Evolutionary conservation across 2,797 vertebrate genomes (phyloP).

Genomic region (Oryzias dopingdopingensis): DNA sequence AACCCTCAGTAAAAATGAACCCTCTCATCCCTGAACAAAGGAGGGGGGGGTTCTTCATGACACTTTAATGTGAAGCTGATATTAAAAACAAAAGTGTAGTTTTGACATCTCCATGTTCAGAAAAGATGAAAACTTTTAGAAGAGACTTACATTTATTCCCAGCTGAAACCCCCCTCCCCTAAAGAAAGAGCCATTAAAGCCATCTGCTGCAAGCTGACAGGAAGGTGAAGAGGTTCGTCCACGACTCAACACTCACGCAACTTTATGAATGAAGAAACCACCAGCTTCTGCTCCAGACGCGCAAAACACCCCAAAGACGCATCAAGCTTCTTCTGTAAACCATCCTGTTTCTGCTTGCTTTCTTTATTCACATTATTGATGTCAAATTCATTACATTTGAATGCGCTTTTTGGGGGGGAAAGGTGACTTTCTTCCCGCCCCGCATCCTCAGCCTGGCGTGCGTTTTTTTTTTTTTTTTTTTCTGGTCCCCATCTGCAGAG

Average conservation of each 20-base stretch:
- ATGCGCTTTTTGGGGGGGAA: not conserved
- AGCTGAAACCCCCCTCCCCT: not conserved
- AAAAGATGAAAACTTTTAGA: too few species aligned
- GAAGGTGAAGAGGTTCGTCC: conserved; percentile 16
- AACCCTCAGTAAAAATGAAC: conserved; percentile 8
- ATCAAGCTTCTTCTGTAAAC: too few species aligned
- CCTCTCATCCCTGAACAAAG: too few species aligned
- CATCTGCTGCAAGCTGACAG: conserved; percentile 9
- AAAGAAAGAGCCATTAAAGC: not conserved
- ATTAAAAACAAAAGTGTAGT: too few species aligned
- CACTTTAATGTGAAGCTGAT: too few species aligned
- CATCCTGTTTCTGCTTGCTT: too few species aligned
- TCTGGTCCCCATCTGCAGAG: not conserved
- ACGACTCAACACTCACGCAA: conserved; percentile 26
- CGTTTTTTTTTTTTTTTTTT: not conserved
- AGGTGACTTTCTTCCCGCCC: not conserved
- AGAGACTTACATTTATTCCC: too few species aligned
- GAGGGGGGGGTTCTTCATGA: too few species aligned
- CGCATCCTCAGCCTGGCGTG: conserved; percentile 7
- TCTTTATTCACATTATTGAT: too few species aligned
- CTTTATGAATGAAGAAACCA: conserved; percentile 69
- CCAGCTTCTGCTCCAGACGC: conserved; percentile 31
- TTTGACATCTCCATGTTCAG: too few species aligned
- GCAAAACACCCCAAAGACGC: conserved; percentile 3
- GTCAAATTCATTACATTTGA: not conserved